Conservation (phyloP, 2,113 vertebrate species). For the Catharus fuscescens region DNA sequence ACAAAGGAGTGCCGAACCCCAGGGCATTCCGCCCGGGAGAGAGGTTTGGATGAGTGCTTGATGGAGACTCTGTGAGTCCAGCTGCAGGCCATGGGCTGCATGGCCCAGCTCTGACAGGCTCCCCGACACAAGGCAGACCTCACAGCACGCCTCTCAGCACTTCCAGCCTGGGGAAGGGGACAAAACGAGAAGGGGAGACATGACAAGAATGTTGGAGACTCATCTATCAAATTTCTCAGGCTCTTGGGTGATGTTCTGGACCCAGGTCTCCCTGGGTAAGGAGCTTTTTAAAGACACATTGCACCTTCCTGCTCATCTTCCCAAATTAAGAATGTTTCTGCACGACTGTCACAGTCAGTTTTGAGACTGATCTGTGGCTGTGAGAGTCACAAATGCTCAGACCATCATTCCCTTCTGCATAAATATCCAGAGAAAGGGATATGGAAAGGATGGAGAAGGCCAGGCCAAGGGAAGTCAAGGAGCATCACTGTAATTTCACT, state of each 20-base stretch:
- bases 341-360: rapidly evolving
- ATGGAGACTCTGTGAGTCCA: constrained; percentile 65
- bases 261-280: constrained; percentile 18
- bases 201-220: constrained; percentile 53
- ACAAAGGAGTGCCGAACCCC: constrained; percentile 62
- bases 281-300: constrained; percentile 40
- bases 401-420: background rate
- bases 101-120: constrained; percentile 76
- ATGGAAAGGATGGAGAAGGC: background rate
- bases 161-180: background rate
- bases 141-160: constrained; percentile 69
- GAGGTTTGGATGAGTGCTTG: constrained; percentile 69
- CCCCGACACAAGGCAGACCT: constrained; percentile 80
- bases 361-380: background rate
- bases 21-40: constrained; percentile 57
- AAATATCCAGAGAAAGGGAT: background rate
- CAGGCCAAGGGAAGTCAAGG: background rate
- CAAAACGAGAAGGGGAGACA: constrained; percentile 43
- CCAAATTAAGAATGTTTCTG: background rate
- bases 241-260: constrained; percentile 14
- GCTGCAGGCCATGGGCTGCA: constrained; percentile 75
- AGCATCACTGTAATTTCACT: background rate
- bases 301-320: background rate
- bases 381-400: background rate
- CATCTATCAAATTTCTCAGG: constrained; percentile 70